Evolutionary conservation across 2,797 vertebrate species (phyloP).

Genomic region (Notolabrus celidotus): DNA sequence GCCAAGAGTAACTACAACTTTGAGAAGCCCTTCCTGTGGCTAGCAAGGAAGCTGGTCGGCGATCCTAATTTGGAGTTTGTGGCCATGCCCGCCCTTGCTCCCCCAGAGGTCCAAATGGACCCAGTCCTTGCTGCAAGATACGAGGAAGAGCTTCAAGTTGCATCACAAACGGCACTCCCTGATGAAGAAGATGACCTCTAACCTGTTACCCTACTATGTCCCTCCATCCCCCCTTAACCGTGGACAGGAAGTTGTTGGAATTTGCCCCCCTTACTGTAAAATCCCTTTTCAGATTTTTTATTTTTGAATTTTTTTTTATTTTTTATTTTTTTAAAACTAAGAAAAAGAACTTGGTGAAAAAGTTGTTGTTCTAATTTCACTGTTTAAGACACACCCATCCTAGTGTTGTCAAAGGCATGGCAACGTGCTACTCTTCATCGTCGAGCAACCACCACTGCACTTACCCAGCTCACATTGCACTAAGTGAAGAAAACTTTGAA

Average conservation of each 20-base stretch:
- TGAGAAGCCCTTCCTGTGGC: slow-evolving; percentile 90
- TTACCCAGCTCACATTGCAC: slow-evolving; percentile 78
- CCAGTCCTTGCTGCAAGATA: slow-evolving; percentile 85
- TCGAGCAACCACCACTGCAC: slow-evolving; percentile 76
- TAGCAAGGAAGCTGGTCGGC: slow-evolving; percentile 88
- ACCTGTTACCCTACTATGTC: slow-evolving; percentile 76
- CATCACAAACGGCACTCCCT: slow-evolving; percentile 88
- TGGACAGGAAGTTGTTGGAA: slow-evolving; percentile 76
- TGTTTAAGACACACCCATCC: slow-evolving; percentile 80
- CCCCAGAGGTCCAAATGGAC: slow-evolving; percentile 89
- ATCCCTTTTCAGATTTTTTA: slow-evolving; percentile 86
- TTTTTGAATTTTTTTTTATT: slow-evolving; percentile 83
- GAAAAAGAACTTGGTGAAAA: slow-evolving; percentile 72
- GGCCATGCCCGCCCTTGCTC: slow-evolving; percentile 89
- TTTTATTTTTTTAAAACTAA: slow-evolving; percentile 72
- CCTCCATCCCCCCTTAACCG: slow-evolving; percentile 23
- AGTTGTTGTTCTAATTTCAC: slow-evolving; percentile 83
- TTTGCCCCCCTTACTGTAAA: slow-evolving; percentile 85
- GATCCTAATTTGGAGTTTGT: slow-evolving; percentile 91
- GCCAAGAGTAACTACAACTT: slow-evolving; percentile 92
- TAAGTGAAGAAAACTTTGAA: slow-evolving; percentile 86
- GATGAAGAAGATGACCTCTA: slow-evolving; percentile 90
- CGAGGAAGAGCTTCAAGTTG: slow-evolving; percentile 87
- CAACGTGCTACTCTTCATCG: slow-evolving; percentile 74
- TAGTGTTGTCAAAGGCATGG: slow-evolving; percentile 79